Evolutionary conservation across 2,113 vertebrate species (phyloP).

Genomic region (Glareola pratincola): DNA sequence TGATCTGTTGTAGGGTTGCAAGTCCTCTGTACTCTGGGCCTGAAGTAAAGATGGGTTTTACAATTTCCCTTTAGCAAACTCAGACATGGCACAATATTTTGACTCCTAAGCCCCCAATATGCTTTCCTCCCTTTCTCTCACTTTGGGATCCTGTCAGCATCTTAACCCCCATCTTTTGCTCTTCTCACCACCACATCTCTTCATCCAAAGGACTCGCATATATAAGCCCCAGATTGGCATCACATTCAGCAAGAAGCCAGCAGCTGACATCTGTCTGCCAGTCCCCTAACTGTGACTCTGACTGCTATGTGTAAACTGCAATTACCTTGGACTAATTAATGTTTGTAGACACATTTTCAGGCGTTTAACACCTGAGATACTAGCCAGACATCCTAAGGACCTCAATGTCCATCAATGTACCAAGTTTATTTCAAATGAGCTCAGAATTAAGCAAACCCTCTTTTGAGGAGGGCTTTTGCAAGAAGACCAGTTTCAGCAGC

Average conservation of each 20-base stretch:
- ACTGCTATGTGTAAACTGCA: background rate
- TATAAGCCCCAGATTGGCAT: background rate
- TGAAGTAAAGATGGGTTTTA: background rate
- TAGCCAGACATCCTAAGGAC: background rate
- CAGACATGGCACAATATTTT: background rate
- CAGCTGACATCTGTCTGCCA: background rate
- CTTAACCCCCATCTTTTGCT: background rate
- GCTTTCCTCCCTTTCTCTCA: background rate
- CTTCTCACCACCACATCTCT: background rate
- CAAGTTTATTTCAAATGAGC: background rate
- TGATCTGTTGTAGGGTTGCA: background rate
- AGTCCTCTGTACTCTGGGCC: background rate
- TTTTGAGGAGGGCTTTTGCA: background rate
- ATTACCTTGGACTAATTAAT: background rate
- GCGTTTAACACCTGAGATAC: background rate
- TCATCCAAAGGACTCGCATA: background rate
- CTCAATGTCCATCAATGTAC: background rate
- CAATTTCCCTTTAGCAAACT: background rate
- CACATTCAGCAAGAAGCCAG: background rate
- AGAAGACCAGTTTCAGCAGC: background rate
- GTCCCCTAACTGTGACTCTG: background rate
- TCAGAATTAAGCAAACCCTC: background rate
- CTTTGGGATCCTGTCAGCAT: background rate
- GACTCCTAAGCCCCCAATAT: background rate
- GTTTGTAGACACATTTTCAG: background rate